phyloP scores from a whole-genome alignment of 30 jellyfish, hydroid and myxozoan species.

The Sanderia malayensis region DNA sequence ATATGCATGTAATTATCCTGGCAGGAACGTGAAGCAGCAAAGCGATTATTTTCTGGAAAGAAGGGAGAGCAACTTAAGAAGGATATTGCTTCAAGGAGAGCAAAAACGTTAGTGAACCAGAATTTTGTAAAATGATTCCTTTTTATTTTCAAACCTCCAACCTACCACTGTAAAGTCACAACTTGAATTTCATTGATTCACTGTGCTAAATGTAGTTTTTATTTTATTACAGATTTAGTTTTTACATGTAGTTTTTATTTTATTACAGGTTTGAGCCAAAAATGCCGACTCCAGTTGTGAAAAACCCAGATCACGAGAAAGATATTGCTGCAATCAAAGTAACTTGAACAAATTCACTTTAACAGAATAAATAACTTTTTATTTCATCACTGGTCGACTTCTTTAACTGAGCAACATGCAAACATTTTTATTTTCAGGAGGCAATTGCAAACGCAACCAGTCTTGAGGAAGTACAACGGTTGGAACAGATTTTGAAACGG shows the following conservation, averaged over 20 bases:
- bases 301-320: conserved; percentile 46
- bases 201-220: too few species aligned
- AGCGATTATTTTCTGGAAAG: conserved; percentile 59
- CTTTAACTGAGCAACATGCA: background rate
- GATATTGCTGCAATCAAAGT: conserved; percentile 61
- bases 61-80: conserved; percentile 67
- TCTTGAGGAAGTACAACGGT: conserved; percentile 87
- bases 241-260: background rate
- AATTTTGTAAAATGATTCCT: too few species aligned
- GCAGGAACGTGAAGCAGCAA: conserved; percentile 92
- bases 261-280: conserved; percentile 51
- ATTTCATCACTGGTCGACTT: background rate
- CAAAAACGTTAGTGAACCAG: conserved; percentile 70
- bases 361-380: too few species aligned
- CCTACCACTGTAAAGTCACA: too few species aligned
- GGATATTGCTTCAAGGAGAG: conserved; percentile 87
- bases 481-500: conserved; percentile 75
- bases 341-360: too few species aligned
- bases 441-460: conserved; percentile 89
- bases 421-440: conserved; percentile 36
- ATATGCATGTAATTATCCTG: background rate
- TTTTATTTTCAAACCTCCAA: too few species aligned
- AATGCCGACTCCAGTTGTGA: conserved; percentile 38
- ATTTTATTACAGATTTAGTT: too few species aligned
- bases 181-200: too few species aligned